Evolutionary conservation across 1,140 invertebrate species (phyloP), one percentile per base, ranked within the genome.

Genomic region (Lethocerus indicus): DNA sequence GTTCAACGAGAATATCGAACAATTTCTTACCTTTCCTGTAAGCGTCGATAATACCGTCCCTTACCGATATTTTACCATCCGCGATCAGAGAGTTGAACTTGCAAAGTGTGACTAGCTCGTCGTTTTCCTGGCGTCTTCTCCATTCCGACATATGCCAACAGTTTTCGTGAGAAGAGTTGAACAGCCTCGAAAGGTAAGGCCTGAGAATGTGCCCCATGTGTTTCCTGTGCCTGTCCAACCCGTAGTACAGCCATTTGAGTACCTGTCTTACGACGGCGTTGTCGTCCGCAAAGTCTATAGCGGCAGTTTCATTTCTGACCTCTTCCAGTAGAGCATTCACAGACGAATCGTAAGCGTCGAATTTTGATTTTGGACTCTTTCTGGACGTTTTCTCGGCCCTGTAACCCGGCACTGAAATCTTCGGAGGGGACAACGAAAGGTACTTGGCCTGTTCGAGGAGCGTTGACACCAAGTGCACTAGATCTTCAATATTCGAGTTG

Each of bases 101-200:
- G 9, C 68, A 66, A 28, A 81, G 50, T 0, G 76, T 72, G 24
- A 68, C 63, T 20, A 73, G 60, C 58, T 81, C 77, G 57, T 81
- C 76, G 13, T 47, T 53, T 18, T 66, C 59, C 21, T 63, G 62
- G 48, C 68, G 66, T n/a, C 62, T 65, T 41, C 68, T 67, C 60
- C 76, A 77, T 12, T 71, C 70, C 40, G 78, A 71, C 7, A 78
- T 60, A 61, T 77, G 74, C 74, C 75, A 79, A 7, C 70, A 71
- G 47, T 76, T 72, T 52, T 74, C 74, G 51, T 73, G 67, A 0
- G 75, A 76, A 0, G 68, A 64, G 5, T 61, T 57, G 57, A 75
- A 78, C 14, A 81, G 58, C 16, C 66, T 65, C 24, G 70, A 69
- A n/a, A 81, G 58, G 55, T 74, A 80, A 0, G 75, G 75, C n/a